Conservation (phyloP, 1,140 invertebrate genomes). For the Sitophilus oryzae region DNA sequence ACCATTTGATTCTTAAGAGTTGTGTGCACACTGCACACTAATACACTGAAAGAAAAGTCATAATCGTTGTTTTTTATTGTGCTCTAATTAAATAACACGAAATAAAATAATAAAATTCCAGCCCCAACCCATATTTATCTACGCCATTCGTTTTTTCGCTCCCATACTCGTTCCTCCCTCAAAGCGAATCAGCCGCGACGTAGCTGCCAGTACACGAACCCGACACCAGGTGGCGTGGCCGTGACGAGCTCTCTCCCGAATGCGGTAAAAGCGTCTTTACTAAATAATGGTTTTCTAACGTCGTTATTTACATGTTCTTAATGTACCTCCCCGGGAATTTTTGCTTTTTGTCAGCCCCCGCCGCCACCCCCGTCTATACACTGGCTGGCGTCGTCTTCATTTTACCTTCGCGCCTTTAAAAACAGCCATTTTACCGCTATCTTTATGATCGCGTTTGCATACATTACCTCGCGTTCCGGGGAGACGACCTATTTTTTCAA, state of each 20-base stretch:
- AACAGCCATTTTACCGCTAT: not conserved
- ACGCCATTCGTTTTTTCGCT: too few relatives aligned
- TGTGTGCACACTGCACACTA: too few relatives aligned
- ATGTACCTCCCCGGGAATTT: not conserved
- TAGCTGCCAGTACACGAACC: not conserved
- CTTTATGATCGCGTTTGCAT: not conserved
- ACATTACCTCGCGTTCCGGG: not conserved
- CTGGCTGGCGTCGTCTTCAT: not conserved
- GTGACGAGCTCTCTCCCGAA: constrained; percentile 21
- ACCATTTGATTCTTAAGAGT: too few relatives aligned
- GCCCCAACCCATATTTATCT: too few relatives aligned
- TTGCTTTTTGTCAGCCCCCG: not conserved
- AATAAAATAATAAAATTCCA: too few relatives aligned
- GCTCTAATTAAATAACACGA: too few relatives aligned
- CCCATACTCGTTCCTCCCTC: too few relatives aligned
- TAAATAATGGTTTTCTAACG: constrained; percentile 33
- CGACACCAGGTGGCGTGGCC: constrained; percentile 21
- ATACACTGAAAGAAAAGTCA: too few relatives aligned
- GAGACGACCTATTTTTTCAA: not conserved
- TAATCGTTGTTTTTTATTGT: too few relatives aligned
- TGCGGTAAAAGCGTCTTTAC: constrained; percentile 38
- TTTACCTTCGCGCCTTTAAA: not conserved
- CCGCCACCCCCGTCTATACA: too few relatives aligned
- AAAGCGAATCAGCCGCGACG: not conserved
- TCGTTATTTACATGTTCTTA: constrained; percentile 28